Base-by-base conservation (phyloP, 1,140 invertebrate species). In the Drosophila lowei region DNA sequence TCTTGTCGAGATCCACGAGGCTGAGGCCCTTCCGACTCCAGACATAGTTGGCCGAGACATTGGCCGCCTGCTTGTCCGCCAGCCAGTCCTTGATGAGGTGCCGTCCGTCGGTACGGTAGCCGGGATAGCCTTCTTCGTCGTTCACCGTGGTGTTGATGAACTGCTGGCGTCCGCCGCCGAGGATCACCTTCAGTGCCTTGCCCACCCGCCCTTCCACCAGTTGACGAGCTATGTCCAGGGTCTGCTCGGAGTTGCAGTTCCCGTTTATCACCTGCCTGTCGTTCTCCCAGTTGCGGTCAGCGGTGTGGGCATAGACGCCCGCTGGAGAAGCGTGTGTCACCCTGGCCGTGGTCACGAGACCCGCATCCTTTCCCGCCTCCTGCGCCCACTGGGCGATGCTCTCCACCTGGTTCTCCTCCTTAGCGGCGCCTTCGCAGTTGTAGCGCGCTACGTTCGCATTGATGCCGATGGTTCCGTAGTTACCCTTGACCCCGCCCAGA, bases 241-340 rank as follows among this genome's bases (percentile, higher is more conserved):
- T 91, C 55, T 89, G 66, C 67, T 89, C 41, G 11, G 92, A 78
- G 64, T 79, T 72, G 16, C 90, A 91, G 2, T 23, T 2, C 8
- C 44, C 6, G 0, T 46, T 41, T 7, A 70, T 65, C 13, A 96
- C 90, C 63, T 95, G 94, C n/a, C 92, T 90, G 80, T 97, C 95
- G 59, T 94, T 93, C 91, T 97, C 96, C 96, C 96, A 97, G 60
- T 95, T 93, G 44, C 96, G 92, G 67, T 95, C 93, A 0, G 96
- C 93, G 0, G 94, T 94, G 84, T 97, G 95, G 0, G 96, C 96
- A 92, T 97, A 98, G 2, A 95, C 92, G 1, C 95, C 95, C 0
- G 95, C 94, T 0, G 96, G 96, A 0, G 96, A 95, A 1, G 96
- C 96, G 79, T 97, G 96, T 0, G 96, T 97, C 4, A 97, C 94